These are phyloP conservation scores for Butorides virescens DNA, from an alignment of 2,113 vertebrate genomes.

Conservation along the genomic window DNA sequence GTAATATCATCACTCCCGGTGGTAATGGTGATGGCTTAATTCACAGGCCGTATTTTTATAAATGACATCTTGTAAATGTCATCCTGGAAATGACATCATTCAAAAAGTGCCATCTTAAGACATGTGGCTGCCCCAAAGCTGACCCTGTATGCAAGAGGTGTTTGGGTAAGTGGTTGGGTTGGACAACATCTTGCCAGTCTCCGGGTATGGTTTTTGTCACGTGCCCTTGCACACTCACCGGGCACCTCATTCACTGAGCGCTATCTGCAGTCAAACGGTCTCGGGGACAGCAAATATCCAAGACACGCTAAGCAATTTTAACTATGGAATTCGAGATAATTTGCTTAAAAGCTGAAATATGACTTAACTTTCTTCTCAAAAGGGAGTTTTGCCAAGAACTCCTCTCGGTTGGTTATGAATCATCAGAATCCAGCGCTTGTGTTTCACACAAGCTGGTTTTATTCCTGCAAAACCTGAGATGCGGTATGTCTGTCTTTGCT, in stretches of 20 bases:
- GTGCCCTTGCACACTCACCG: not conserved
- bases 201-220: not conserved
- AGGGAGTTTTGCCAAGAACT: not conserved
- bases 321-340: conserved; percentile 7
- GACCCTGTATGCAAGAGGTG: not conserved
- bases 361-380: conserved; percentile 14
- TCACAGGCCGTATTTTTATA: not conserved
- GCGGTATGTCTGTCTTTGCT: not conserved
- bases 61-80: not conserved
- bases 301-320: not conserved
- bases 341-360: conserved; percentile 29
- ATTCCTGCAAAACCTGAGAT: not conserved
- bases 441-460: not conserved
- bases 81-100: not conserved
- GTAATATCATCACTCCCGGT: not conserved
- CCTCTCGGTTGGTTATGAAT: not conserved
- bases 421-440: not conserved
- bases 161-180: not conserved
- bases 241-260: accelerated
- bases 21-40: not conserved
- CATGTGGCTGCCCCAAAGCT: not conserved
- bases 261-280: accelerated
- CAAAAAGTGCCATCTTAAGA: not conserved
- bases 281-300: not conserved
- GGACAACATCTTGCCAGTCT: not conserved